Conservation (phyloP, 2,113 vertebrate genomes). For the Morone chrysops region DNA sequence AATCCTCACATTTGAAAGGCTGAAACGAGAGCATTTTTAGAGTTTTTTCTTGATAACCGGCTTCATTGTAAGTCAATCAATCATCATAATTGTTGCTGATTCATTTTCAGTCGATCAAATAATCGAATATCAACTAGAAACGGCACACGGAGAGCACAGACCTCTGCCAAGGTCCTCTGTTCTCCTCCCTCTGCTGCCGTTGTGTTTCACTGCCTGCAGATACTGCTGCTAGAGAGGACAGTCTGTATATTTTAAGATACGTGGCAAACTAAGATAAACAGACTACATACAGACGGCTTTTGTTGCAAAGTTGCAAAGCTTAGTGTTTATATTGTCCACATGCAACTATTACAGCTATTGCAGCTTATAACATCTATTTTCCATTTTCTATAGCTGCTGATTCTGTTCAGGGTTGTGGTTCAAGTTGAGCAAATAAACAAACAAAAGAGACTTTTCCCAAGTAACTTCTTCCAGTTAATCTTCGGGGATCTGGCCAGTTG, state of each 20-base stretch:
- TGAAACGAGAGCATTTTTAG: not conserved
- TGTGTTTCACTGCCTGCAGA: too few relatives aligned
- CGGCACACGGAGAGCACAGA: too few relatives aligned
- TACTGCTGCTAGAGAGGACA: too few relatives aligned
- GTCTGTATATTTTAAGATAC: too few relatives aligned
- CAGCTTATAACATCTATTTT: not conserved
- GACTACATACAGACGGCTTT: too few relatives aligned
- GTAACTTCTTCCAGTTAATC: constrained; percentile 15
- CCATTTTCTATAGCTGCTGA: constrained; percentile 3
- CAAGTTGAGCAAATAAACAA: constrained; percentile 2
- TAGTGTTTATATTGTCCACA: not conserved
- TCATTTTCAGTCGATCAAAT: not conserved
- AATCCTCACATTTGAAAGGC: not conserved
- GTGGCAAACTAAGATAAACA: too few relatives aligned
- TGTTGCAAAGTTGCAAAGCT: too few relatives aligned
- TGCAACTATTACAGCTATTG: not conserved
- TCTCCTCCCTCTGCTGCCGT: too few relatives aligned
- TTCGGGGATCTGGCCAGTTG: constrained; percentile 18
- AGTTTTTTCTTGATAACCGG: not conserved
- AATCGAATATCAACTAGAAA: too few relatives aligned
- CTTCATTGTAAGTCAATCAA: not conserved
- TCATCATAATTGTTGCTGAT: not conserved
- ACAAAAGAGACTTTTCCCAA: constrained; percentile 14
- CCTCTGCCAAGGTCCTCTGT: too few relatives aligned
- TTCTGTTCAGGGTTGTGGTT: not conserved